phyloP scores from a whole-genome alignment of 37 sponge, comb jelly and placozoan species.

The Eunapius fragilis region DNA sequence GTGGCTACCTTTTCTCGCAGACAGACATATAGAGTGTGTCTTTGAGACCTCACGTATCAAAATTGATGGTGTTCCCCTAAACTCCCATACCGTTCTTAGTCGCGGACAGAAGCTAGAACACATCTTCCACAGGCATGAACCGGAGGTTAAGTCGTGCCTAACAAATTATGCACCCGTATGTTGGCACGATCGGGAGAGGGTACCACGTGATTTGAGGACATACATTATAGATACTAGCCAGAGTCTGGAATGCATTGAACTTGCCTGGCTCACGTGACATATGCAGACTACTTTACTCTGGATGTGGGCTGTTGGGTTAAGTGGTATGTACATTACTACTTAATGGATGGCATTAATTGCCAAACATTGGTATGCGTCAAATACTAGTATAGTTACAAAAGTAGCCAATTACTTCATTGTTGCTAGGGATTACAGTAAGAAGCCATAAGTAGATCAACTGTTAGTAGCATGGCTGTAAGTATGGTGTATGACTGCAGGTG shows the following conservation, averaged over 20 bases:
- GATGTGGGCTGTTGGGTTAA: not conserved
- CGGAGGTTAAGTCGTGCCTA: slow-evolving; percentile 13
- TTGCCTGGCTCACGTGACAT: not conserved
- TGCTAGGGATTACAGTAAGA: no score
- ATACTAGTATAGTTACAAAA: no score
- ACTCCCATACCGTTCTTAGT: not conserved
- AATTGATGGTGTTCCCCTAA: slow-evolving; percentile 7
- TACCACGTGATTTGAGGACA: no score
- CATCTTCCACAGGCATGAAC: slow-evolving; percentile 38
- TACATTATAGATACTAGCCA: no score
- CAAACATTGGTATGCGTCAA: not conserved
- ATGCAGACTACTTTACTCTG: not conserved
- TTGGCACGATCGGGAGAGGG: no score
- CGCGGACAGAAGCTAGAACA: not conserved
- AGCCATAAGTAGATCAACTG: no score
- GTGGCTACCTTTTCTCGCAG: slow-evolving; percentile 16
- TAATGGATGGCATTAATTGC: not conserved
- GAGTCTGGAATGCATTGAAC: not conserved
- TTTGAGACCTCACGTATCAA: slow-evolving; percentile 16
- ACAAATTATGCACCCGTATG: no score
- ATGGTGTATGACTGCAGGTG: slow-evolving; percentile 24
- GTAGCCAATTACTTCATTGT: no score
- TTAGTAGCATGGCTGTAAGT: not conserved
- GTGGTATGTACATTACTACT: not conserved
- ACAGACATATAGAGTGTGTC: not conserved